Evolutionary conservation across 2,888 invertebrate species (phyloP).

Genomic region (Drosophila parthenogenetica): DNA sequence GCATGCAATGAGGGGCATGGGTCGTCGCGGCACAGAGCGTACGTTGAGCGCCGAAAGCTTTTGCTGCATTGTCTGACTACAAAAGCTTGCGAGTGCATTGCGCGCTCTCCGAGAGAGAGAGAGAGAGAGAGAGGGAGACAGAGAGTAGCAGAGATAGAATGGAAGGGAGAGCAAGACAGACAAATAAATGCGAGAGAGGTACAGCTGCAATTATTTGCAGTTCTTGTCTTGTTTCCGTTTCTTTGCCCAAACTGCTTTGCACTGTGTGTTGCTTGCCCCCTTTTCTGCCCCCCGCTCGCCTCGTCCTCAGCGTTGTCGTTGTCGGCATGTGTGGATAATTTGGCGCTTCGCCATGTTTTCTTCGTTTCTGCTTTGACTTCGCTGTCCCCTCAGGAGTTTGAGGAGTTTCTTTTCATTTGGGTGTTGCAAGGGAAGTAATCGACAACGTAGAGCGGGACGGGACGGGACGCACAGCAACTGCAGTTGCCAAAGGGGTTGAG

Average conservation of each 20-base stretch:
- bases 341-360: conserved; percentile 83
- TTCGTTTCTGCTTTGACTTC: conserved; percentile 41
- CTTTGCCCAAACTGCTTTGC: conserved; percentile 41
- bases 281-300: conserved; percentile 13
- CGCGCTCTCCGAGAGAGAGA: conserved; percentile 30
- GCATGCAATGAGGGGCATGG: conserved; percentile 43
- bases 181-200: conserved; percentile 35
- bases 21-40: conserved; percentile 13
- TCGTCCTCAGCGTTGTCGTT: conserved; percentile 5
- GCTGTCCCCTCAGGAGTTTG: conserved; percentile 31
- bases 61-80: conserved; percentile 52
- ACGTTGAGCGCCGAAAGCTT: conserved; percentile 61
- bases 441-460: too few relatives aligned
- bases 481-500: neutral
- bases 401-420: conserved; percentile 46
- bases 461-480: conserved; percentile 12
- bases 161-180: conserved; percentile 5
- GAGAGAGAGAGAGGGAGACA: conserved; percentile 21
- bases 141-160: conserved; percentile 5
- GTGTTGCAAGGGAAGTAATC: conserved; percentile 54
- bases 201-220: conserved; percentile 76
- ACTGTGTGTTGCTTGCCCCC: neutral
- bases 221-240: conserved; percentile 72
- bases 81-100: conserved; percentile 69
- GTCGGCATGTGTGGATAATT: conserved; percentile 79